phyloP scores from a whole-genome alignment of 2,113 vertebrate species.

The Cygnus atratus region DNA sequence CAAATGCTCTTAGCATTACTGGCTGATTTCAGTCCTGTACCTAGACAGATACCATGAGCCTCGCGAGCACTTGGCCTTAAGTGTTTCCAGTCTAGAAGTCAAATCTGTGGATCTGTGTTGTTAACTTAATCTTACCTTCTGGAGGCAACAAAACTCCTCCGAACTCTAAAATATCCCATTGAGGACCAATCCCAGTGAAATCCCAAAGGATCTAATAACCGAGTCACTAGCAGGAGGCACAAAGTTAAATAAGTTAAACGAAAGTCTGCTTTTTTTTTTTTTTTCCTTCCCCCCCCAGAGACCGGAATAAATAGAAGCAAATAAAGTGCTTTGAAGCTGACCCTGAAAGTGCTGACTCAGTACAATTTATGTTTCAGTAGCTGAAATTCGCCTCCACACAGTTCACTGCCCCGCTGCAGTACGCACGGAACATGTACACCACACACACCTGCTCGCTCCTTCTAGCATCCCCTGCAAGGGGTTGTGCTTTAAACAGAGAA shows the following conservation, averaged over 20 bases:
- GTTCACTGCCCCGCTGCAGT: neutral
- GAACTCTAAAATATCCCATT: neutral
- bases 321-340: neutral
- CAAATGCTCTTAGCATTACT: neutral
- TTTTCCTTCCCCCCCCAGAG: neutral
- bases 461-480: conserved; percentile 6
- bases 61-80: neutral
- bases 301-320: neutral
- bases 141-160: neutral
- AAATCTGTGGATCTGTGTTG: neutral
- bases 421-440: neutral
- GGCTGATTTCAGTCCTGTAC: neutral
- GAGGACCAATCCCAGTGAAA: neutral
- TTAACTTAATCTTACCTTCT: neutral
- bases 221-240: neutral
- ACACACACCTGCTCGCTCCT: neutral
- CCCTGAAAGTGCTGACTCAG: neutral
- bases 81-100: neutral
- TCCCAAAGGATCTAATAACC: neutral
- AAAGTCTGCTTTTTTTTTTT: neutral
- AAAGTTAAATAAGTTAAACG: neutral
- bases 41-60: neutral
- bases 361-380: neutral
- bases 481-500: neutral
- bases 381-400: accelerated